Base-by-base conservation (phyloP, 2,888 invertebrate species). In the Zootermopsis nevadensis region DNA sequence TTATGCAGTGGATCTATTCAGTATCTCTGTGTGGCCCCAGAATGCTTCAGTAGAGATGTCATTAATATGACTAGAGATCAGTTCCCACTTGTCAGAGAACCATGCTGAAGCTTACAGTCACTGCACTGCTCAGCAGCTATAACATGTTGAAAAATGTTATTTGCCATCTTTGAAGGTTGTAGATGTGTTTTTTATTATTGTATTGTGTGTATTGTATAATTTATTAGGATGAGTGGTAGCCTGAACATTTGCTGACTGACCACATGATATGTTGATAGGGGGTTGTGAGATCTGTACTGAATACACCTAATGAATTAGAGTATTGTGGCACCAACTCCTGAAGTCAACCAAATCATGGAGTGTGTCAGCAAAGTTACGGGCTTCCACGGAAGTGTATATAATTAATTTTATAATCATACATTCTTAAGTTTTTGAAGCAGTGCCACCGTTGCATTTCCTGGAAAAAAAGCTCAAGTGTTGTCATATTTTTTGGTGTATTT, bases 381-480 rank as follows among this genome's bases (percentile, higher is more conserved):
- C 42, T 48, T 27, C 31, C 24, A 55, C n/a, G 66, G 38, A 19
- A 66, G 24, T 66, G 66, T 66, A 66, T 38, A 80, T 53, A 80
- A 80, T 80, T 55, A 27, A 80, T 77, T 77, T 55, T 55, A 55
- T 77, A 55, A 77, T 53, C 53, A 24, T 53, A 60, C n/a, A n/a
- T 24, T 76, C 15, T 19, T 76, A 8, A 76, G 33, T 60, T 8
- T 12, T 27, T 60, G 60, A n/a, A 27, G 27, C n/a, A 60, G 60
- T 27, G 27, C 60, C 60, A 60, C 6, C n/a, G 10, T 60, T 60
- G 60, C 60, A 60, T 60, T 60, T 60, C 60, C 8, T n/a, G 24
- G 60, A n/a, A 12, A 60, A n/a, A 60, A 60, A 60, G 10, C n/a
- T 60, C 60, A 10, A 27, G n/a, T 27, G 30, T 77, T 77, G 30